Evolutionary conservation across 2,113 vertebrate species (phyloP).

Genomic region (Salvelinus sp.): DNA sequence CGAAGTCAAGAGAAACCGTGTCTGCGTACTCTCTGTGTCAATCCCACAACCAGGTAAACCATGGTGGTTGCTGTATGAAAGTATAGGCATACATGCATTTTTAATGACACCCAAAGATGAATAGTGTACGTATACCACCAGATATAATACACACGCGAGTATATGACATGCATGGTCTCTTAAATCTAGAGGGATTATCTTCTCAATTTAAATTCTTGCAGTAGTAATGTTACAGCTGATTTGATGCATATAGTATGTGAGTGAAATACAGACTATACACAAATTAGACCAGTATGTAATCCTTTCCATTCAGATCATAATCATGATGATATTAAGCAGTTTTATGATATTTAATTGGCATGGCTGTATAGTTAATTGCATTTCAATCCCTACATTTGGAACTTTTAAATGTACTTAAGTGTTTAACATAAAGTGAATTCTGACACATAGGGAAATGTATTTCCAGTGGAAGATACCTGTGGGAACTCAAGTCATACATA

Average conservation of each 20-base stretch:
- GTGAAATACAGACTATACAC: neutral
- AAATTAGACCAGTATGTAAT: neutral
- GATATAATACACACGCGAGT: neutral
- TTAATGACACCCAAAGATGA: constrained; percentile 6
- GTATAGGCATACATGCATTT: constrained; percentile 5
- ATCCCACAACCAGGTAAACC: neutral
- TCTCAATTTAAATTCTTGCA: neutral
- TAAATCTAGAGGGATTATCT: too few relatives aligned
- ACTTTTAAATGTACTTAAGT: neutral
- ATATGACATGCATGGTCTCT: too few relatives aligned
- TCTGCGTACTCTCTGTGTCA: neutral
- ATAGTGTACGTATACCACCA: neutral
- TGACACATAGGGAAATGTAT: too few relatives aligned
- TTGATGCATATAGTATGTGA: neutral
- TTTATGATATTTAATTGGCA: neutral
- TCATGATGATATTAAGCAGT: neutral
- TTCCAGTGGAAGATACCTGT: too few relatives aligned
- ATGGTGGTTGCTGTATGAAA: neutral
- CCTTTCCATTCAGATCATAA: neutral
- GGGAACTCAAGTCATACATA: neutral
- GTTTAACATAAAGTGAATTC: too few relatives aligned
- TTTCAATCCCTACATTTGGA: neutral
- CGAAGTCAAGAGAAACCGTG: neutral
- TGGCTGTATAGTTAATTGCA: neutral
- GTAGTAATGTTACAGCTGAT: neutral